Evolutionary conservation across 30 jellyfish, hydroid and myxozoan genomes (phyloP).

Genomic region (Cassiopea xamachana): DNA sequence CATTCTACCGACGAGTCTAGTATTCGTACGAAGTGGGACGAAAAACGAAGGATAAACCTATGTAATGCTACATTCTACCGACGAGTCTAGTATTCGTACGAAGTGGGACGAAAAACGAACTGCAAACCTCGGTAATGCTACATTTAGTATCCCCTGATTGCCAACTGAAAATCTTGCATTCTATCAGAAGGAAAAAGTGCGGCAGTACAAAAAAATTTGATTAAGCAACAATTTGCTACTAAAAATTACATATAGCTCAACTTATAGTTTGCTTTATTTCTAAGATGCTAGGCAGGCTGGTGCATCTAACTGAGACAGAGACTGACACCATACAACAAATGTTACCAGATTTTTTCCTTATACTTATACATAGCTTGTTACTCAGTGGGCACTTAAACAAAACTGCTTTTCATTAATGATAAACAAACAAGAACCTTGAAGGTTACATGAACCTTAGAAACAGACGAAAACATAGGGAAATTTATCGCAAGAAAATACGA

Average conservation of each 20-base stretch:
- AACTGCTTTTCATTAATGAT: too few relatives aligned
- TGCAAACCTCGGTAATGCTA: constrained; percentile 19
- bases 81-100: neutral
- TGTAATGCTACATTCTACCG: neutral
- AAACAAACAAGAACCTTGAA: too few relatives aligned
- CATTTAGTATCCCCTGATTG: constrained; percentile 16
- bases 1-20: neutral
- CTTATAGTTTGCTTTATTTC: too few relatives aligned
- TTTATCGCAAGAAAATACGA: too few relatives aligned
- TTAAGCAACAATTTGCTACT: neutral
- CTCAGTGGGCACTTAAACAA: too few relatives aligned
- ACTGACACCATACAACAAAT: too few relatives aligned
- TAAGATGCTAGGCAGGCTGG: too few relatives aligned
- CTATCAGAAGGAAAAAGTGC: neutral
- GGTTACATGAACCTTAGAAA: too few relatives aligned
- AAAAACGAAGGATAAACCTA: neutral
- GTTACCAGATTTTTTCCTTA: too few relatives aligned
- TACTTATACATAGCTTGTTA: too few relatives aligned
- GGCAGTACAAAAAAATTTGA: neutral
- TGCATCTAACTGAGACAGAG: too few relatives aligned
- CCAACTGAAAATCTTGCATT: constrained; percentile 24
- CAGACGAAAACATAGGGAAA: too few relatives aligned
- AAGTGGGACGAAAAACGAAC: neutral
- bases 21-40: neutral
- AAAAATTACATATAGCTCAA: neutral